A percentile compares a stretch with the other conserved stretches of the same genome.
These are phyloP conservation scores for Synodontis membranacea DNA, from an alignment of 2,113 vertebrate genomes.

Conservation along the genomic window DNA sequence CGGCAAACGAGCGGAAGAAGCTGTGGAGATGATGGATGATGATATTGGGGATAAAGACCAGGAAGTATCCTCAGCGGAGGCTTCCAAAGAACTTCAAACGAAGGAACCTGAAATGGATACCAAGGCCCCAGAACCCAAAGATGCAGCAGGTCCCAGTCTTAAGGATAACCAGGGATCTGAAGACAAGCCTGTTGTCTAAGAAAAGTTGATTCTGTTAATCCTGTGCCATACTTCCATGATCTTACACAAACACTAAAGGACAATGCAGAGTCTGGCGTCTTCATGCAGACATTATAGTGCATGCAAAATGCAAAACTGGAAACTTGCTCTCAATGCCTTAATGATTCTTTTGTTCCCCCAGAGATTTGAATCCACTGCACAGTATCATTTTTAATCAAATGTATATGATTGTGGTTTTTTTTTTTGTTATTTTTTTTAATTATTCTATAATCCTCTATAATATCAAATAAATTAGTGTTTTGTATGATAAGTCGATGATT, in stretches of 20 bases:
- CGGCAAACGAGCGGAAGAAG: constrained; percentile 46
- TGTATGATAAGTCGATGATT: constrained; percentile 49
- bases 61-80: background rate
- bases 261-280: background rate
- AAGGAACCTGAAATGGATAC: constrained; percentile 18
- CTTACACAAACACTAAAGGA: constrained; percentile 51
- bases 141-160: constrained; percentile 6
- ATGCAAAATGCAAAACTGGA: constrained; percentile 23
- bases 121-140: constrained; percentile 27
- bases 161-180: constrained; percentile 5
- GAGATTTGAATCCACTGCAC: constrained; percentile 51
- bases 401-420: constrained; percentile 49
- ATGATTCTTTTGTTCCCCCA: constrained; percentile 37
- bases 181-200: constrained; percentile 25
- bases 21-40: constrained; percentile 17
- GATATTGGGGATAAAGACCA: constrained; percentile 39
- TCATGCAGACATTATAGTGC: constrained; percentile 11
- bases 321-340: constrained; percentile 50
- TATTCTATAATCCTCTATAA: constrained; percentile 53
- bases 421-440: constrained; percentile 42
- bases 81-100: constrained; percentile 26
- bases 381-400: constrained; percentile 53
- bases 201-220: constrained; percentile 2
- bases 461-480: constrained; percentile 52
- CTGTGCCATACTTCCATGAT: constrained; percentile 48